phyloP scores from a whole-genome alignment of 2,888 invertebrate genomes.

The Pyrochroa serraticornis region DNA sequence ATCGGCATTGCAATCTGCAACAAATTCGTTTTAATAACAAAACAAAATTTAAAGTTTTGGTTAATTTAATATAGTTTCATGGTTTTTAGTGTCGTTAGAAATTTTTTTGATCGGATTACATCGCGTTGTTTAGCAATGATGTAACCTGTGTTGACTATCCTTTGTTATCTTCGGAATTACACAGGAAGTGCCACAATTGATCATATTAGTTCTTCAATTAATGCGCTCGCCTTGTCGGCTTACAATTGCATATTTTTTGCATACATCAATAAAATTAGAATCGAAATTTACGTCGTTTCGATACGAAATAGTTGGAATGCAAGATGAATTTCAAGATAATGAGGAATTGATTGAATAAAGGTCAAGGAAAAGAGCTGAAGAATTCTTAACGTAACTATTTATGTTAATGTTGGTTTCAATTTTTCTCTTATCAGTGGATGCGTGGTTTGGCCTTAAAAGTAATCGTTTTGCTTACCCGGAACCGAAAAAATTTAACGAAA shows the following conservation, averaged over 20 bases:
- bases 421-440: too few relatives aligned
- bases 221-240: background rate
- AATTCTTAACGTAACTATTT: too few relatives aligned
- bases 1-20: conserved; percentile 67
- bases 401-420: too few relatives aligned
- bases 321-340: too few relatives aligned
- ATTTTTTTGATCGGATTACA: background rate
- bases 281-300: background rate
- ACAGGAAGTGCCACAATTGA: conserved; percentile 27
- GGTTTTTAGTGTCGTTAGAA: too few relatives aligned
- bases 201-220: conserved; percentile 25
- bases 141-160: too few relatives aligned
- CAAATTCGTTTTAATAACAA: background rate
- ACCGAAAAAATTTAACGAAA: too few relatives aligned
- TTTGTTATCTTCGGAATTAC: conserved; percentile 2
- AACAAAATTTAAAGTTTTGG: background rate
- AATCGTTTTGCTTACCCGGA: too few relatives aligned
- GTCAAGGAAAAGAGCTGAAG: too few relatives aligned
- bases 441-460: too few relatives aligned
- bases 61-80: background rate
- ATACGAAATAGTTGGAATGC: too few relatives aligned
- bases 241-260: background rate
- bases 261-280: background rate
- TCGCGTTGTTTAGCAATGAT: background rate
- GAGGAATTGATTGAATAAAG: too few relatives aligned